Percentiles rank a stretch among this genome's conserved stretches.
phyloP scores from a whole-genome alignment of 92 coral and sea anemone species.

The Parazoanthus darwini region DNA sequence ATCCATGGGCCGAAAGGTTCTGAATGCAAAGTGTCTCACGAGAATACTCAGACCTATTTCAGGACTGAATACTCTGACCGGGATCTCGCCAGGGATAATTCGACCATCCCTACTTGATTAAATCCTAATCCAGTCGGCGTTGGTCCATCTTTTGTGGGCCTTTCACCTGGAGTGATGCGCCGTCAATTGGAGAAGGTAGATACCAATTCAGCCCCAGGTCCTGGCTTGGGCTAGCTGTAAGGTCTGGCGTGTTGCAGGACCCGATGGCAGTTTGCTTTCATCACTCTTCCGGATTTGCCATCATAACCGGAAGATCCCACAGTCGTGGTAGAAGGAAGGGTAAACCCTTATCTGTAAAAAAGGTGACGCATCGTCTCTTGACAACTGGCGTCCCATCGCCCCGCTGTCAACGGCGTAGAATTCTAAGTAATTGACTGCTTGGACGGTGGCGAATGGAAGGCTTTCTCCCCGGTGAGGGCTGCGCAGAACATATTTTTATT shows the following conservation, averaged over 20 bases:
- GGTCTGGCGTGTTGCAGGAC: slow-evolving; percentile 1
- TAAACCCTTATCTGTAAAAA: not conserved
- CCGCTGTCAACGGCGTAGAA: no score
- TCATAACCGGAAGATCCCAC: not conserved
- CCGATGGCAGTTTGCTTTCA: not conserved
- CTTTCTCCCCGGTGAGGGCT: no score
- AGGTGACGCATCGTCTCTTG: not conserved
- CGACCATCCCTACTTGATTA: not conserved
- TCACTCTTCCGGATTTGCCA: slow-evolving; percentile 9
- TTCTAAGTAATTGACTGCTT: no score
- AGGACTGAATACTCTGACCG: not conserved
- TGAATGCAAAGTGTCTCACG: not conserved
- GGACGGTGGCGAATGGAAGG: no score
- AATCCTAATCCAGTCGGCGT: not conserved
- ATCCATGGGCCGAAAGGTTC: not conserved
- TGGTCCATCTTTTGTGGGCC: no score
- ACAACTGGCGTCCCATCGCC: not conserved
- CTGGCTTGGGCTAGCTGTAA: not conserved
- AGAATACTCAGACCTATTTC: not conserved
- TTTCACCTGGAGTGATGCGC: no score
- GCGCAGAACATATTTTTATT: no score
- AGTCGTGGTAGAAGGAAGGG: not conserved
- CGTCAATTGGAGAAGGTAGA: not conserved
- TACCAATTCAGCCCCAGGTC: not conserved
- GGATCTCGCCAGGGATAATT: not conserved